Conservation (phyloP, 2,888 invertebrate species). For the Eupithecia vulgata region DNA sequence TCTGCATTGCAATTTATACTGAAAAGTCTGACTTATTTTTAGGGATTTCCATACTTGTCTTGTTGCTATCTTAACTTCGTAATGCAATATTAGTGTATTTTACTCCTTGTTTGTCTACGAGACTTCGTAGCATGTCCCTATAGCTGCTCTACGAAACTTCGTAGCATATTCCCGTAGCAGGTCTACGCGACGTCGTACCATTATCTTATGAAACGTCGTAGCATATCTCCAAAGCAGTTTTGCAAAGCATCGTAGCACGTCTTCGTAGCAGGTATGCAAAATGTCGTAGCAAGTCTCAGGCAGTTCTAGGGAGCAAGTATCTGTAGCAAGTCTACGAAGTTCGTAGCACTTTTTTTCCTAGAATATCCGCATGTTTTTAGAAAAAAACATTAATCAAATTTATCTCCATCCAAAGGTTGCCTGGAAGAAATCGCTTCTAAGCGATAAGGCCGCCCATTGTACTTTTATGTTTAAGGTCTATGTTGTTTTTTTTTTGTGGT, state of each 20-base stretch:
- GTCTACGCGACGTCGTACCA: not conserved
- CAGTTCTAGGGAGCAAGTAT: too few relatives aligned
- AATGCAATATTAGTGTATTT: not conserved
- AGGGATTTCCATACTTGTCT: not conserved
- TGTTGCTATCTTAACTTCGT: not conserved
- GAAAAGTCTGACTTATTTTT: not conserved
- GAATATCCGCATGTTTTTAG: not conserved
- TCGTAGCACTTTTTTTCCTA: not conserved
- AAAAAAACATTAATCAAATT: too few relatives aligned
- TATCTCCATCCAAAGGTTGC: too few relatives aligned
- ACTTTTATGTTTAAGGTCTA: too few relatives aligned
- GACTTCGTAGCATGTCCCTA: not conserved
- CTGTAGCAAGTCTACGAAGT: not conserved
- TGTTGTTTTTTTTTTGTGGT: too few relatives aligned
- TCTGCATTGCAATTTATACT: not conserved
- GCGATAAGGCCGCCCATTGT: too few relatives aligned
- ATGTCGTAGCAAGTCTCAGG: too few relatives aligned
- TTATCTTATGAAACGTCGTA: too few relatives aligned
- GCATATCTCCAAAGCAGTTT: too few relatives aligned
- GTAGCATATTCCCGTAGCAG: not conserved
- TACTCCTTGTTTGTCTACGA: not conserved
- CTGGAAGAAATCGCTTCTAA: too few relatives aligned
- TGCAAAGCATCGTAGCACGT: too few relatives aligned
- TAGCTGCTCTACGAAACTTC: not conserved
- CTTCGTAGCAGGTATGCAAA: too few relatives aligned